Evolutionary conservation across 2,113 vertebrate genomes (phyloP), one percentile per base, ranked within the genome.

Genomic region (Trachemys scripta): DNA sequence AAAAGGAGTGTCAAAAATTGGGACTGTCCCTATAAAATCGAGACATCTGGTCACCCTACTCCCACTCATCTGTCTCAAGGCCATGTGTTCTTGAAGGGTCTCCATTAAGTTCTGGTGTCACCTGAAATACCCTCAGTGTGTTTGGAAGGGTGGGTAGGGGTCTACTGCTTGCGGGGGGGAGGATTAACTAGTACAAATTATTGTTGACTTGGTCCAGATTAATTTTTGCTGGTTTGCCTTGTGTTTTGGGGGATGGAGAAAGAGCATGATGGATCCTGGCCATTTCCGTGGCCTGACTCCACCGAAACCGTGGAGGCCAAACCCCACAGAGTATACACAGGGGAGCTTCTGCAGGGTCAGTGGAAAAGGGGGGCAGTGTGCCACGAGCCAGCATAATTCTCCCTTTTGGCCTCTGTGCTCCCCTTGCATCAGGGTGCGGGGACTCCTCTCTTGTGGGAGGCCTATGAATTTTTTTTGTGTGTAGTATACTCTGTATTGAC

Each of bases 121-220:
- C 35, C 69, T 72, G 69, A 42, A 72, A 72, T 38, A 42, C 9
- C 17, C 35, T 72, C 38, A 72, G 38, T n/a, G 9, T 72, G 8
- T 31, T 45, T 76, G 86, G 80, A 31, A 65, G 47, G 5, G 5
- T 38, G 49, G 35, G 24, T 56, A 72, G 13, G 62, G 25, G 16
- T 45, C 31, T 45, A 0, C 47, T 88, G 78, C 12, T 27, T 75
- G 65, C 62, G 69, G 29, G 50, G 50, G 51, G 1, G 79, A 90
- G 57, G 69, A 1, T 0, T 53, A 25, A 88, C 19, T 10, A 81
- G n/a, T 4, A 1, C 62, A 10, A 22, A 47, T 1, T 38, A 1
- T 31, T 80, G 47, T 54, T 65, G 83, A n/a, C n/a, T 85, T 50
- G 20, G 4, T 78, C 78, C 65, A 5, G 65, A 27, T 84, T 47